Percentiles rank a stretch among this genome's conserved stretches.
phyloP scores from a whole-genome alignment of 2,113 vertebrate species.

The Sphaerodactylus townsendi region DNA sequence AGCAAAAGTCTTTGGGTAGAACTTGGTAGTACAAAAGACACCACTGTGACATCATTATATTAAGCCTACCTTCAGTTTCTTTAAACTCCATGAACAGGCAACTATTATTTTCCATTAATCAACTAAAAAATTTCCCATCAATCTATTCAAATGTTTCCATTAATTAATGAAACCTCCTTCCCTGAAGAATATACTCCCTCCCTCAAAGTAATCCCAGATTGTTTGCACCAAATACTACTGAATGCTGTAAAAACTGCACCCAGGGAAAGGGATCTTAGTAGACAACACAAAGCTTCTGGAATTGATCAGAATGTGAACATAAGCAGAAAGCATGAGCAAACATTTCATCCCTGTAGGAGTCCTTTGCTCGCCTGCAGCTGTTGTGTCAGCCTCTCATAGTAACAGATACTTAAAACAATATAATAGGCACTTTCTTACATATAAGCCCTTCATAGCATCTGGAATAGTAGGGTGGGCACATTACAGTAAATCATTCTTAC shows the following conservation, averaged over 20 bases:
- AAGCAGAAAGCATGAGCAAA: slow-evolving; percentile 9
- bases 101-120: no score
- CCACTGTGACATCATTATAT: background rate
- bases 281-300: slow-evolving; percentile 22
- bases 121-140: no score
- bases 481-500: slow-evolving; percentile 62
- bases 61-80: background rate
- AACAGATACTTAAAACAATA: slow-evolving; percentile 57
- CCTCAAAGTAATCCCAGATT: no score
- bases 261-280: background rate
- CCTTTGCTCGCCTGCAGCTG: slow-evolving; percentile 55
- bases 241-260: background rate
- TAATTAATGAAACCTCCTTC: no score
- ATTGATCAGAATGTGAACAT: slow-evolving; percentile 27
- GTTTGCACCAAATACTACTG: background rate
- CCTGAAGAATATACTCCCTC: no score
- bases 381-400: slow-evolving; percentile 54
- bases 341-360: slow-evolving; percentile 26
- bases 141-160: no score
- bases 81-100: background rate
- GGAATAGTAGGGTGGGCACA: slow-evolving; percentile 59
- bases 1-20: background rate
- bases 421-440: slow-evolving; percentile 50
- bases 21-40: background rate
- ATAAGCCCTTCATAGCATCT: slow-evolving; percentile 46